A percentile compares a stretch with the other conserved stretches of the same genome.
phyloP scores from a whole-genome alignment of 2,113 vertebrate genomes.

The Diadophis punctatus region DNA sequence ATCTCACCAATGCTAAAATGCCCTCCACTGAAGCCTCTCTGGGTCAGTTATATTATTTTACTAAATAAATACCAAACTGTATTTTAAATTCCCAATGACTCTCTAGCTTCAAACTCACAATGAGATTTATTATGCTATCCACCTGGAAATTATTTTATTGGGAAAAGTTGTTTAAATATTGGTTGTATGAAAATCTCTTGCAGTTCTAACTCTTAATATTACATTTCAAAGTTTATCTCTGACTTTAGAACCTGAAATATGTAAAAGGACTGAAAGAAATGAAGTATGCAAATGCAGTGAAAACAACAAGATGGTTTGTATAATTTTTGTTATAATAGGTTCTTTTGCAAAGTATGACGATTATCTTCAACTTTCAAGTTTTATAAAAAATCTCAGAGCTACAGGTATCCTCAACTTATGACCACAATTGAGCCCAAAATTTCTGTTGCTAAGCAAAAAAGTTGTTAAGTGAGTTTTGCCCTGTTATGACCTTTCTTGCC shows the following conservation, averaged over 20 bases:
- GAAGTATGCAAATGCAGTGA: slow-evolving; percentile 20
- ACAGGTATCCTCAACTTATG: neutral
- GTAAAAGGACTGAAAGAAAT: slow-evolving; percentile 23
- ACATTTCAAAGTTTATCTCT: slow-evolving; percentile 32
- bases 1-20: neutral
- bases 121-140: neutral
- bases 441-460: neutral
- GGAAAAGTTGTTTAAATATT: neutral
- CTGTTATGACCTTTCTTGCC: neutral
- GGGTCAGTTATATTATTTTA: neutral
- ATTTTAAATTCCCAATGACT: neutral
- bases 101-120: neutral
- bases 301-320: neutral
- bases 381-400: slow-evolving; percentile 8
- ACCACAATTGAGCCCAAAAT: neutral
- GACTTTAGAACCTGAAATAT: slow-evolving; percentile 25
- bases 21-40: neutral
- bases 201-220: neutral
- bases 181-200: neutral
- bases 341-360: neutral
- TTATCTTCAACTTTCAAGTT: neutral
- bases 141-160: neutral
- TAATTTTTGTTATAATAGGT: neutral
- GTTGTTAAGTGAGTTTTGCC: neutral
- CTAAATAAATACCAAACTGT: neutral